Evolutionary conservation across 2,113 vertebrate genomes (phyloP).

Genomic region (Pseudonaja textilis): DNA sequence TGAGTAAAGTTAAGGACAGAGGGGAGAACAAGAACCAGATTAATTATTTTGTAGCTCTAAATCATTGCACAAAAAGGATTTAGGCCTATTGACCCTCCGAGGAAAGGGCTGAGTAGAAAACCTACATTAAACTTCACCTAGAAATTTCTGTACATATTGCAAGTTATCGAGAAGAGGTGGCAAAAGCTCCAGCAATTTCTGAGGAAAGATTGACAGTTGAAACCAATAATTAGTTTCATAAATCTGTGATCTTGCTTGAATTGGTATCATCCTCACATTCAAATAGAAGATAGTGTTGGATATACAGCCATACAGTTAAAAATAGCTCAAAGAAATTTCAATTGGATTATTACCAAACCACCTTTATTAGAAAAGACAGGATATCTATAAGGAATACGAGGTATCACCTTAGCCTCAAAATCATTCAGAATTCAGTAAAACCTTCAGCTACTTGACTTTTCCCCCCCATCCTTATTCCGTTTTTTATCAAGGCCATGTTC

Average conservation of each 20-base stretch:
- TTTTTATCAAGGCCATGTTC: neutral
- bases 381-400: neutral
- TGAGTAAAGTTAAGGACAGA: neutral
- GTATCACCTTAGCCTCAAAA: neutral
- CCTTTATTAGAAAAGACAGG: neutral
- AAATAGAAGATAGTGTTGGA: neutral
- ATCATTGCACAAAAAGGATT: neutral
- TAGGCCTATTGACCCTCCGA: neutral
- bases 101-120: neutral
- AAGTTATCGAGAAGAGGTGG: neutral
- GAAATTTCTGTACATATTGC: neutral
- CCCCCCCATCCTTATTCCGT: neutral
- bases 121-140: neutral
- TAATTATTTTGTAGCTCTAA: neutral
- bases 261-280: neutral
- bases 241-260: neutral
- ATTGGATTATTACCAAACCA: neutral
- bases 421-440: neutral
- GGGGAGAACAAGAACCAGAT: neutral
- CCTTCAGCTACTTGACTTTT: neutral
- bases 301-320: neutral
- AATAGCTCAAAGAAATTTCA: neutral
- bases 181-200: neutral
- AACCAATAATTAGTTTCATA: neutral
- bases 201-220: neutral